Base-by-base conservation (phyloP, 2,113 vertebrate species). In the Bambusicola thoracicus region DNA sequence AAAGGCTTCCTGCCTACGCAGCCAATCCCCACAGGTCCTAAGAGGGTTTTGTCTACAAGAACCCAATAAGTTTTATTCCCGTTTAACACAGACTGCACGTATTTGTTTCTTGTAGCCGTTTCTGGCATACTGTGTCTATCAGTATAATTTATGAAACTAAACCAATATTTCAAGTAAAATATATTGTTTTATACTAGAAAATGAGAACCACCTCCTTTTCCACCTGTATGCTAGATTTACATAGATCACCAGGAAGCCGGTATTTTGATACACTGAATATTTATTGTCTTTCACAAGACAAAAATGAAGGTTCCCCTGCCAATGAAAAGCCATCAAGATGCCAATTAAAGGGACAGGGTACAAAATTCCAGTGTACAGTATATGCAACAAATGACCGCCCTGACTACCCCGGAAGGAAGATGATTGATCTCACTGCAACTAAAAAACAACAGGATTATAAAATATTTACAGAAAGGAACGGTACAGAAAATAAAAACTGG, bases 201-300 rank as follows among this genome's bases (percentile, higher is more conserved):
- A 51, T 4, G 6, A 80, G 32, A 79, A 85, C 4, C 22, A 44
- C 13, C 6, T 29, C 3, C 4, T 8, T 24, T 53, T 32, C n/a
- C 36, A 62, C 10, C 25, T 27, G 38, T 51, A 22, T 19, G 3
- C 22, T 79, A 65, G 10, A 85, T 89, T 81, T 18, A 63, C 7
- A 95, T 13, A 92, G n/a, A 88, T 29, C 36, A 94, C 74, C 94
- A 38, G 8, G 9, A 68, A 66, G 70, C 2, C 0, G 0, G 18
- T 68, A 90, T 86, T 90, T 86, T 93, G 66, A 84, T 92, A 97
- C 96, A 97, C 93, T 84, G 94, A 97, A 96, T 78, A 66, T 97
- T 97, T 97, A 97, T 96, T 97, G 94, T 94, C 93, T 92, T 91
- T 94, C 91, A 94, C 83, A 85, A 96, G 88, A 96, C 91, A 95